Percentiles rank a stretch among this genome's conserved stretches.
phyloP scores from a whole-genome alignment of 2,113 vertebrate genomes.

The Dasyornis broadbenti region DNA sequence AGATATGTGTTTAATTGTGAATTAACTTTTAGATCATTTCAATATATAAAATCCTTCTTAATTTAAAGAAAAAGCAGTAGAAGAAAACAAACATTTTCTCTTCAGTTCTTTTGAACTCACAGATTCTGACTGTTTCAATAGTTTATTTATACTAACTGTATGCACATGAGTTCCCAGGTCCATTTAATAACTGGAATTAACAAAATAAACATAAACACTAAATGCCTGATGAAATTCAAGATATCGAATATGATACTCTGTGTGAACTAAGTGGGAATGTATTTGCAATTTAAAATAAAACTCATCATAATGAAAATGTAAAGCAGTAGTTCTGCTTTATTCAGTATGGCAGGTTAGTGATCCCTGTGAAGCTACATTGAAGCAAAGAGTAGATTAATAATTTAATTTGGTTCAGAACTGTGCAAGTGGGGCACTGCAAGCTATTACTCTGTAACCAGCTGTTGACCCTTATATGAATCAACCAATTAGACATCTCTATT shows the following conservation, averaged over 20 bases:
- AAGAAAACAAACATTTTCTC: neutral
- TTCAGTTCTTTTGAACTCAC: neutral
- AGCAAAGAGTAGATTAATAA: slow-evolving; percentile 97
- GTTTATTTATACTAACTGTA: neutral
- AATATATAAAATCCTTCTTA: neutral
- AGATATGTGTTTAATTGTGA: neutral
- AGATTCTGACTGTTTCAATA: neutral
- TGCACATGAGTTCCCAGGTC: neutral
- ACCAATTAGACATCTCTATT: slow-evolving; percentile 94
- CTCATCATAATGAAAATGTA: slow-evolving; percentile 99
- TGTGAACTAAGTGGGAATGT: slow-evolving; percentile 66
- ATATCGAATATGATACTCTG: slow-evolving; percentile 17
- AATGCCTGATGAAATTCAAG: slow-evolving; percentile 49
- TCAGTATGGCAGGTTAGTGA: slow-evolving; percentile 94
- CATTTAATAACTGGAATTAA: slow-evolving; percentile 41
- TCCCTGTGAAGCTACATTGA: slow-evolving; percentile 90
- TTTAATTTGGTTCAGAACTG: slow-evolving; percentile 92
- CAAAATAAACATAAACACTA: slow-evolving; percentile 59
- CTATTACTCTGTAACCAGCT: slow-evolving; percentile 84
- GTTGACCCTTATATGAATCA: slow-evolving; percentile 90
- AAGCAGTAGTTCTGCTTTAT: slow-evolving; percentile 96
- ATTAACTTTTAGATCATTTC: neutral
- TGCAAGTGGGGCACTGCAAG: slow-evolving; percentile 69
- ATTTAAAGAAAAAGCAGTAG: neutral
- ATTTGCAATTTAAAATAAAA: slow-evolving; percentile 98